These are phyloP conservation scores for Platyura marginata DNA, from an alignment of 1,140 invertebrate genomes.

Conservation along the genomic window DNA sequence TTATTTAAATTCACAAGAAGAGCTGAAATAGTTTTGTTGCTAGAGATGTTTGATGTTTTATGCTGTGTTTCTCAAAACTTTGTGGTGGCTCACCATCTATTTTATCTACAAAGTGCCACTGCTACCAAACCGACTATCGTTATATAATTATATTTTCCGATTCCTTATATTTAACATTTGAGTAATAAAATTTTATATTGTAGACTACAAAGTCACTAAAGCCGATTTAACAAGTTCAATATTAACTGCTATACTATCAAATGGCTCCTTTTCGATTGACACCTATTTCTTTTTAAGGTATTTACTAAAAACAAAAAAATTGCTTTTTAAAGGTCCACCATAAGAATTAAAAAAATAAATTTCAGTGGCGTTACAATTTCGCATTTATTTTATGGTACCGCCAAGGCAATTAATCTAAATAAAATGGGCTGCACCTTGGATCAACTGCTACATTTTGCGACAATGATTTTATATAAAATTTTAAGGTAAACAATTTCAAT, in stretches of 20 bases:
- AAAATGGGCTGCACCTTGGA: background rate
- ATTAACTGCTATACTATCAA: background rate
- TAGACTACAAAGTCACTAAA: background rate
- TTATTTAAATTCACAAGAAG: too few relatives aligned
- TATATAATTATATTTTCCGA: too few relatives aligned
- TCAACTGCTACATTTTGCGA: background rate
- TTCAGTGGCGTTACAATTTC: background rate
- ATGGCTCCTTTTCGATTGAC: background rate
- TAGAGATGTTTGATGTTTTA: too few relatives aligned
- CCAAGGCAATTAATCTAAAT: background rate
- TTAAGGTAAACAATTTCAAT: too few relatives aligned
- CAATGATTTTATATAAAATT: constrained; percentile 1
- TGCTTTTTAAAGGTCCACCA: background rate
- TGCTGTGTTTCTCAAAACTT: too few relatives aligned
- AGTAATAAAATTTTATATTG: too few relatives aligned
- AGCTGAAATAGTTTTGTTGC: too few relatives aligned
- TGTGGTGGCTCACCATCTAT: too few relatives aligned
- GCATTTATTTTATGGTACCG: background rate
- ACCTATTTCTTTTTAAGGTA: background rate
- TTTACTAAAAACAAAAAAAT: background rate
- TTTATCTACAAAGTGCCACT: too few relatives aligned
- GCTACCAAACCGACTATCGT: too few relatives aligned
- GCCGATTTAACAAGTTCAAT: background rate
- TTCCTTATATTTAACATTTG: too few relatives aligned
- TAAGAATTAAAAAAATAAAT: background rate